Percentiles rank a stretch among this genome's conserved stretches.
Conservation (phyloP, 64 coral and sea anemone genomes). For the Dendrophyllia cribrosa region DNA sequence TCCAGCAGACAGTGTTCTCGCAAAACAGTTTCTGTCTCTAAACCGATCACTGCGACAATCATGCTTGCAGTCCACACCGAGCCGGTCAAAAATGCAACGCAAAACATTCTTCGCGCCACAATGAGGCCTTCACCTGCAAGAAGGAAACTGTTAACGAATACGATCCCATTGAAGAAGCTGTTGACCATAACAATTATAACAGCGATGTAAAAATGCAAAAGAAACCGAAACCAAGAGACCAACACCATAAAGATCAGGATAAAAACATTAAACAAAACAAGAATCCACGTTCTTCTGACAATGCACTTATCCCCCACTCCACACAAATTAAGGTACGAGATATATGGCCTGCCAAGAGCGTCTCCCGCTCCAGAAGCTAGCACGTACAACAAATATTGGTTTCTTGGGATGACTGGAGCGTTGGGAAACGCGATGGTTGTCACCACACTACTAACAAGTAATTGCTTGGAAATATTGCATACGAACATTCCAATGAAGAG, state of each 20-base stretch:
- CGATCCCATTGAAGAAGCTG: background rate
- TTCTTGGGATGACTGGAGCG: background rate
- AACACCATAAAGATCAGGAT: background rate
- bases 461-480: background rate
- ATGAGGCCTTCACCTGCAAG: background rate
- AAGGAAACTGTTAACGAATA: background rate
- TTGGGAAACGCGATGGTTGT: background rate
- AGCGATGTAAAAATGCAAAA: background rate
- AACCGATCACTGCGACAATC: background rate
- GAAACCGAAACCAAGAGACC: conserved; percentile 10
- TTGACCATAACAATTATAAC: background rate
- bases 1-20: background rate
- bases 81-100: background rate
- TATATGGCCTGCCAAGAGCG: background rate
- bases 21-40: background rate
- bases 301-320: background rate
- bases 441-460: background rate
- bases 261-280: background rate
- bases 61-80: background rate
- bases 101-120: background rate
- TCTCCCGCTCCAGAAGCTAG: background rate
- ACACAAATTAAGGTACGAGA: background rate
- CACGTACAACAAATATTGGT: conserved; percentile 17
- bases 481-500: background rate
- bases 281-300: background rate